Conservation (phyloP, 2,797 vertebrate genomes). For the Chrysocyon brachyurus region DNA sequence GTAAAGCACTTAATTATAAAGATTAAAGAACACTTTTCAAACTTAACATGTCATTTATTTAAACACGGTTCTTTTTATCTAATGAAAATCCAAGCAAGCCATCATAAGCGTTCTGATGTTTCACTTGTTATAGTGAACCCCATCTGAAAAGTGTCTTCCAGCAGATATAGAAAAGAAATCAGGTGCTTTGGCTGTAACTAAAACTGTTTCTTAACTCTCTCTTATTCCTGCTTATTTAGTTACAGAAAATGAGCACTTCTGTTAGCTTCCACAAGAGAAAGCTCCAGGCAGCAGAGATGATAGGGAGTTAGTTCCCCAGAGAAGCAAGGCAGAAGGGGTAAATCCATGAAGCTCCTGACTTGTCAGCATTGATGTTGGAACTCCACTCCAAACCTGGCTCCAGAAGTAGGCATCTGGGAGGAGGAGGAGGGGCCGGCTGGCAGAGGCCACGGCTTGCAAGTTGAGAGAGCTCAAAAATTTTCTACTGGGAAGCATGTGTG, state of each 20-base stretch:
- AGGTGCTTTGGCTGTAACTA: not conserved
- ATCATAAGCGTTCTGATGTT: not conserved
- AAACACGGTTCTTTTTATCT: not conserved
- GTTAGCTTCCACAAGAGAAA: not conserved
- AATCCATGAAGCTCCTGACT: not conserved
- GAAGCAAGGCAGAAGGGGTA: not conserved
- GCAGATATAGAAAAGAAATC: not conserved
- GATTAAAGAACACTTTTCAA: slow-evolving; percentile 1
- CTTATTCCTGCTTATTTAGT: not conserved
- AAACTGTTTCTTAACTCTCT: not conserved
- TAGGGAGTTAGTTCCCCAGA: not conserved
- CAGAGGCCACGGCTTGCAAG: not conserved
- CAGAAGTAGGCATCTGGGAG: not conserved
- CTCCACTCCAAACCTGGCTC: not conserved
- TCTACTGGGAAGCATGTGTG: not conserved
- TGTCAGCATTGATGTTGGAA: not conserved
- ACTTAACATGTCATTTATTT: not conserved
- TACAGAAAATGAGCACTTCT: not conserved
- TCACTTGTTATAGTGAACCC: not conserved
- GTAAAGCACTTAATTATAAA: not conserved
- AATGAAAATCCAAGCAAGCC: not conserved
- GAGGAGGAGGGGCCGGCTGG: not conserved
- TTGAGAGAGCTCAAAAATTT: not conserved
- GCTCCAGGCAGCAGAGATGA: not conserved
- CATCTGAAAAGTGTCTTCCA: not conserved